These are phyloP conservation scores for Kuschelorhynchus macadamiae DNA, from an alignment of 2,888 invertebrate species.

Conservation along the genomic window DNA sequence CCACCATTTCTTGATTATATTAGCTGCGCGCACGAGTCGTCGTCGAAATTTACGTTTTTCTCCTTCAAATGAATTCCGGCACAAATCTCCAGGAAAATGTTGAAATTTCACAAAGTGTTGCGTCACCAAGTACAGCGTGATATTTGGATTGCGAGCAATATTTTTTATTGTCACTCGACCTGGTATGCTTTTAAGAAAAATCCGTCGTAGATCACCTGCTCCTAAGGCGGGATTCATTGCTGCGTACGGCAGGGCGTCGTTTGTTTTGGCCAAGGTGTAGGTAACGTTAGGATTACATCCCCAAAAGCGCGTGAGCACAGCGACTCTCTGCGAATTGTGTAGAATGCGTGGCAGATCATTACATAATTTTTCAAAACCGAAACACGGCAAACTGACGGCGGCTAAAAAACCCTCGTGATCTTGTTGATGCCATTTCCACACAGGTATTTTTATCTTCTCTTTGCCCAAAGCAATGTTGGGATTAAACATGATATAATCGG, in stretches of 20 bases:
- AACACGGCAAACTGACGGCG: too few relatives aligned
- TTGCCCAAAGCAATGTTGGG: too few relatives aligned
- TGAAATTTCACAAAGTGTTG: background rate
- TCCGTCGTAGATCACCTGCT: background rate
- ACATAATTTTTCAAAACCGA: too few relatives aligned
- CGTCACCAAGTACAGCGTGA: background rate
- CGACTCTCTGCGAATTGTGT: background rate
- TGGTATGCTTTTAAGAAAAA: background rate
- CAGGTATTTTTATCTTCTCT: too few relatives aligned
- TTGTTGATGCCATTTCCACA: too few relatives aligned
- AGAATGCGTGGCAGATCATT: too few relatives aligned
- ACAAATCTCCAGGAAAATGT: background rate
- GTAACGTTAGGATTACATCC: background rate
- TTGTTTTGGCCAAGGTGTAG: background rate
- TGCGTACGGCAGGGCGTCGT: background rate
- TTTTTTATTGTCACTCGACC: background rate
- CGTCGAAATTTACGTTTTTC: background rate
- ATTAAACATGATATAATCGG: background rate
- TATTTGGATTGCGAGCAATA: constrained; percentile 1
- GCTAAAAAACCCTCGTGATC: too few relatives aligned
- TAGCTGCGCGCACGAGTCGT: background rate
- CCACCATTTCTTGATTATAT: background rate
- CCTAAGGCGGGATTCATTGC: background rate
- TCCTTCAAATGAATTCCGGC: background rate
- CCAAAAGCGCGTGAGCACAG: background rate